A percentile compares a stretch with the other conserved stretches of the same genome.
These are phyloP conservation scores for Sialis fuliginosa DNA, from an alignment of 2,888 invertebrate species.

Conservation along the genomic window DNA sequence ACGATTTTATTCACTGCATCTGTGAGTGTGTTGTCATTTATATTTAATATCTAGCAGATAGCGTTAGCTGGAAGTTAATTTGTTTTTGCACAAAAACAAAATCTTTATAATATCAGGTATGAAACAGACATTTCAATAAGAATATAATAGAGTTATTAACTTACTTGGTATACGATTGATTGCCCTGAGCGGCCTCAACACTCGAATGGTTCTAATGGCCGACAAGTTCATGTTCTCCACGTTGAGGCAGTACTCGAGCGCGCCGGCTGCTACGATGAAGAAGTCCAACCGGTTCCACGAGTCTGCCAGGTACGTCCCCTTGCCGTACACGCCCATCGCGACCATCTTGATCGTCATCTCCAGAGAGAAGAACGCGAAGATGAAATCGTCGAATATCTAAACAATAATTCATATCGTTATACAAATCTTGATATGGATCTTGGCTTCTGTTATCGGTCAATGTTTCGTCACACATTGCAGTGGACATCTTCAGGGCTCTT, in stretches of 20 bases:
- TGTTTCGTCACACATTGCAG: too few relatives aligned
- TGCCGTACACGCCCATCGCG: constrained; percentile 92
- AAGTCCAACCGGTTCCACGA: constrained; percentile 98
- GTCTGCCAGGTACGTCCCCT: constrained; percentile 89
- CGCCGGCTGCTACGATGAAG: constrained; percentile 93
- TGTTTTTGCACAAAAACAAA: too few relatives aligned
- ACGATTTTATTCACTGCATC: too few relatives aligned
- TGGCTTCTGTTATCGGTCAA: too few relatives aligned
- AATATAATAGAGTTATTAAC: constrained; percentile 24
- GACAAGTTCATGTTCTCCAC: constrained; percentile 97
- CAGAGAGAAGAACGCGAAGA: constrained; percentile 93
- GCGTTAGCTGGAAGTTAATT: too few relatives aligned
- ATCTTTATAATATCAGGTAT: too few relatives aligned
- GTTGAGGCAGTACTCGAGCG: constrained; percentile 78
- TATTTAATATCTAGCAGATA: too few relatives aligned
- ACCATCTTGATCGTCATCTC: constrained; percentile 98
- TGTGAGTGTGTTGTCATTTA: too few relatives aligned
- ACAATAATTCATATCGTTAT: constrained; percentile 12
- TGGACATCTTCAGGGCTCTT: too few relatives aligned
- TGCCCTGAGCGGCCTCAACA: constrained; percentile 87
- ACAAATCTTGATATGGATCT: too few relatives aligned
- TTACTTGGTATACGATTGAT: constrained; percentile 99
- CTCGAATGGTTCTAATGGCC: constrained; percentile 94
- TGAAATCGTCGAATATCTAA: constrained; percentile 93
- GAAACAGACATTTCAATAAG: not conserved